Evolutionary conservation across 1,140 invertebrate species (phyloP).

Genomic region (Drosophila bifasciata): DNA sequence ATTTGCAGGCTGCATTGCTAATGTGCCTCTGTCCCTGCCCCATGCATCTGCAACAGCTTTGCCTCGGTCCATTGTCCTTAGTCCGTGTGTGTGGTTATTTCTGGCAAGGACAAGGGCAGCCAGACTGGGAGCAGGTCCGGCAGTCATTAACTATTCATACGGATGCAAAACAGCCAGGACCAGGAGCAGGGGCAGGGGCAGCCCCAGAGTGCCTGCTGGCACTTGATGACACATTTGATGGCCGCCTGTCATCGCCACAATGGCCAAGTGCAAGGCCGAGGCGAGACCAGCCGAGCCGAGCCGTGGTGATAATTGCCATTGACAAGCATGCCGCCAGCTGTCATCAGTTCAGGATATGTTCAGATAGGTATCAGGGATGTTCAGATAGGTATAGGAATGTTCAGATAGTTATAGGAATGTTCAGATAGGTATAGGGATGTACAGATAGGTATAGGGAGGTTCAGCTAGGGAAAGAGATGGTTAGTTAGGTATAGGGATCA

Average conservation of each 20-base stretch:
- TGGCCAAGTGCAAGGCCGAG: conserved; percentile 14
- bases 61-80: too few species aligned
- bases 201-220: conserved; percentile 10
- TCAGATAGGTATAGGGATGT: too few species aligned
- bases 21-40: conserved; percentile 46
- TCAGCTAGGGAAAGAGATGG: too few species aligned
- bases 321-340: too few species aligned
- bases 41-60: background rate
- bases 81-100: background rate
- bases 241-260: conserved; percentile 35
- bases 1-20: too few species aligned
- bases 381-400: too few species aligned
- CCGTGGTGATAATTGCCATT: conserved; percentile 21
- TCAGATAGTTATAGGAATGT: too few species aligned
- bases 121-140: conserved; percentile 10
- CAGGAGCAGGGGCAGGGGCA: background rate
- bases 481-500: too few species aligned
- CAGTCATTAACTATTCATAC: conserved; percentile 76
- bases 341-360: too few species aligned
- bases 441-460: too few species aligned
- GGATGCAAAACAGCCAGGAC: conserved; percentile 43
- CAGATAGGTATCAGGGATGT: too few species aligned
- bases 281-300: too few species aligned
- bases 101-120: conserved; percentile 44
- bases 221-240: conserved; percentile 60